These are phyloP conservation scores for Tupaia chinensis DNA, from an alignment of 2,113 vertebrate genomes.

Conservation along the genomic window DNA sequence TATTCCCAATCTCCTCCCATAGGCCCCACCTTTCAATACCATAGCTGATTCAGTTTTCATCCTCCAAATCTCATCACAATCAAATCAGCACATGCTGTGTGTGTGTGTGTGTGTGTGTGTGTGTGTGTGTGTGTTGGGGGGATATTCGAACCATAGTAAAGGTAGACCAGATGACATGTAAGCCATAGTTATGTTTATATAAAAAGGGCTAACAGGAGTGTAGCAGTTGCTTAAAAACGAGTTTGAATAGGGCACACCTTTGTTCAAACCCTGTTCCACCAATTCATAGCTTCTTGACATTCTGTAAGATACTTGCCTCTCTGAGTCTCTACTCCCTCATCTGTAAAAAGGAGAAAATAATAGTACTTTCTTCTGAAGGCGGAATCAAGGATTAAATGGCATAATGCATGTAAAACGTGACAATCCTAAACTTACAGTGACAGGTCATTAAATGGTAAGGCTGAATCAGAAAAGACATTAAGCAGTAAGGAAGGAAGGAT, in stretches of 20 bases:
- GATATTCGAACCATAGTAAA: too few relatives aligned
- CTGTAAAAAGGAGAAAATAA: conserved; percentile 1
- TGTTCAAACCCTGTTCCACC: not conserved
- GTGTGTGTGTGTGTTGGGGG: too few relatives aligned
- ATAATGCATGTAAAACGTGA: not conserved
- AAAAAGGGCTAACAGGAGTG: not conserved
- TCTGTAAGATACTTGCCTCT: conserved; percentile 9
- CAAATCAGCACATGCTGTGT: too few relatives aligned
- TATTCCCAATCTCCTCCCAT: too few relatives aligned
- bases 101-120: too few relatives aligned
- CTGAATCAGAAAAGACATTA: conserved; percentile 9
- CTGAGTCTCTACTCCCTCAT: conserved; percentile 7
- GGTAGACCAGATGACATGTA: not conserved
- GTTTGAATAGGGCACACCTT: not conserved
- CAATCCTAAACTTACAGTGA: not conserved
- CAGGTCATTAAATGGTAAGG: not conserved
- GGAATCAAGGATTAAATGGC: not conserved
- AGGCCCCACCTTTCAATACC: too few relatives aligned
- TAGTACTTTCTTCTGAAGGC: not conserved
- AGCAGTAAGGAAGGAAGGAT: not conserved
- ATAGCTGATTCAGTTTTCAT: too few relatives aligned
- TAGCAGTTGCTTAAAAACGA: not conserved
- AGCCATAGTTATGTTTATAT: not conserved
- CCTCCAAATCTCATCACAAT: too few relatives aligned
- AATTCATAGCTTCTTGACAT: not conserved